Base-by-base conservation (phyloP, 2,113 vertebrate genomes). In the Otolemur garnettii region DNA sequence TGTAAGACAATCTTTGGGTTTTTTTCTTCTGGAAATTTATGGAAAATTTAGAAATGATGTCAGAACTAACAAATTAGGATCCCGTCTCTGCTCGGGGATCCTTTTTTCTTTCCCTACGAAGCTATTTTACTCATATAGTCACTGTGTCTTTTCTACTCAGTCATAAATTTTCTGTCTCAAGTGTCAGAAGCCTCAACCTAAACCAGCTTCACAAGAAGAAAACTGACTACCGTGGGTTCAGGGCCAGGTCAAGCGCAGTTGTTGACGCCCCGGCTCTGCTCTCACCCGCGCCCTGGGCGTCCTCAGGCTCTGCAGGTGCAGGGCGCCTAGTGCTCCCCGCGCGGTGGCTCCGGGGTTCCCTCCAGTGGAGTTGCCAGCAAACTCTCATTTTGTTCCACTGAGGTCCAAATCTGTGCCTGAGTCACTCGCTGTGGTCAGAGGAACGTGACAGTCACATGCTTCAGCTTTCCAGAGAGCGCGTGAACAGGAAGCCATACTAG, bases 1-100 rank as follows among this genome's bases (percentile, higher is more conserved):
- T 50, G 5, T 35, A 79, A 2, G 57, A 22, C 6, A 26, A 86
- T 66, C 12, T 66, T 71, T 57, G 14, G 45, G 68, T 75, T 45
- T 33, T 30, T 66, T 60, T 2, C 12, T 62, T 84, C 62, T 89
- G 45, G 55, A 95, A 87, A 86, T 78, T 53, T 60, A 59, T 71
- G 42, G 21, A 88, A 64, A 93, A 59, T 66, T 60, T 84, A 85
- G 71, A 87, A 55, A 69, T 87, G 11, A 18, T 12, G 45, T 62
- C 18, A 95, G 30, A 83, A 59, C 35, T 50, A 55, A 38, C 57
- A 28, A 38, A 45, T 12, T 55, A 19, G 13, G 55, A 5, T 71
- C 18, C 71, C 62, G 28, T 86, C 21, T 59, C 64, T 57, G 3
- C 45, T n/a, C 42, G 18, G 45, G 21, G 78, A 69, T 66, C 42